Evolutionary conservation across 2,888 invertebrate genomes (phyloP), one percentile per base, ranked within the genome.

Genomic region (Agonopterix arenella): DNA sequence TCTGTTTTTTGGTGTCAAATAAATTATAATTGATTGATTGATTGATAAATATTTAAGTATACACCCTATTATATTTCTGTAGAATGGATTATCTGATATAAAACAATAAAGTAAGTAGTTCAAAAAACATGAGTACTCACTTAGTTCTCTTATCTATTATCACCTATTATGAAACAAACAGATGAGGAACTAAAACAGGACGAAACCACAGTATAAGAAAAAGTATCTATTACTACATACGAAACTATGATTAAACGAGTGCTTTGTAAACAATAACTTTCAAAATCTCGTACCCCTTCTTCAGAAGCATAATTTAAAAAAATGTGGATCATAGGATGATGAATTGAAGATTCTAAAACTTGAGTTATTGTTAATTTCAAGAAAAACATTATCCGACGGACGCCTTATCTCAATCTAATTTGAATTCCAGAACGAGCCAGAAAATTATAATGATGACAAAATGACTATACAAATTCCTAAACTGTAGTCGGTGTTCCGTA

Each of bases 381-480:
- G 28, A 40, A 40, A 40, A 40, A 40, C 4, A 11, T 11, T 49
- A 36, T 40, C 13, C 36, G 36, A 41, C 37, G 36, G 44, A 56
- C 52, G 57, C 57, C 59, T 65, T 71, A 67, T 69, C 65, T 68
- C 69, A 73, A 67, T 64, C 71, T 75, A 78, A 84, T 83, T 82
- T 78, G 79, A 79, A 83, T 78, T 79, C 78, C 76, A 62, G 70
- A 73, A 75, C 69, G 70, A 68, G 66, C 74, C 72, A 76, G 73
- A 80, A 80, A 81, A 80, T 80, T 76, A 68, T 78, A 80, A 80
- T 70, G 74, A 80, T 7, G 28, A 28, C 71, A 68, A 62, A 58
- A 80, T 85, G 81, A 86, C 83, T 80, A 64, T 75, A 71, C 80
- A 70, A 66, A 77, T 70, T 54, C 54, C 40, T 4, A n/a, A 11